Percentiles rank a stretch among this genome's conserved stretches.
Evolutionary conservation across 2,113 vertebrate genomes (phyloP).

Genomic region (Carassius carassius): DNA sequence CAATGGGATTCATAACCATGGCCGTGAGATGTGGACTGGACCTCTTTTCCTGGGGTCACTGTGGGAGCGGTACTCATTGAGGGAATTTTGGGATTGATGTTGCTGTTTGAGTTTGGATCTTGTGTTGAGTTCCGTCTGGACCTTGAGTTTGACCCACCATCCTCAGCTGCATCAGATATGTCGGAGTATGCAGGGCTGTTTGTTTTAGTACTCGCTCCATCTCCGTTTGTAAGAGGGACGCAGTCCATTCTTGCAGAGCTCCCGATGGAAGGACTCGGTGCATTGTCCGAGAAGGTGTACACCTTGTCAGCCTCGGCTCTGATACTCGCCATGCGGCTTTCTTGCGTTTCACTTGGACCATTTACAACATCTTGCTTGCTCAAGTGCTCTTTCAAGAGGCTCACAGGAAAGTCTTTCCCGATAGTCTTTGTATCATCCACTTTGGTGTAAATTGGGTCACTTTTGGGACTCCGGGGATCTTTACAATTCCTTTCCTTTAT

Average conservation of each 20-base stretch:
- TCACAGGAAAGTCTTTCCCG: conserved; percentile 86
- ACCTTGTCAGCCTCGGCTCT: conserved; percentile 98
- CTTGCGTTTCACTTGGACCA: conserved; percentile 87
- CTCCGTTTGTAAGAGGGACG: conserved; percentile 81
- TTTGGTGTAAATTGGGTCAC: conserved; percentile 82
- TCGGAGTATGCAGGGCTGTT: conserved; percentile 97
- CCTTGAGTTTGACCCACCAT: conserved; percentile 87
- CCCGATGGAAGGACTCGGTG: conserved; percentile 96
- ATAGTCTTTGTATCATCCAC: conserved; percentile 85
- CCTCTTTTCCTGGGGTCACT: conserved; percentile 81
- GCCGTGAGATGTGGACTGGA: conserved; percentile 90
- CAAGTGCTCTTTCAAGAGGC: conserved; percentile 96
- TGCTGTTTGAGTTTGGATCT: conserved; percentile 74
- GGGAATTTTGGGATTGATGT: conserved; percentile 73
- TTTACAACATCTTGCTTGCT: conserved; percentile 89
- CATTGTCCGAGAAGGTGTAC: conserved; percentile 98
- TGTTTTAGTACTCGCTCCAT: conserved; percentile 82
- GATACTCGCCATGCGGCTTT: conserved; percentile 97
- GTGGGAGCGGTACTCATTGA: conserved; percentile 77
- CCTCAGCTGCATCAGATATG: conserved; percentile 95
- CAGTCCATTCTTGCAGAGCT: conserved; percentile 88
- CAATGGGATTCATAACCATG: conserved; percentile 95
- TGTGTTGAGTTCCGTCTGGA: conserved; percentile 87
- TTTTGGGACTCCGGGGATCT: conserved; percentile 82
- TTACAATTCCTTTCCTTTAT: conserved; percentile 92